phyloP scores from a whole-genome alignment of 2,113 vertebrate species.

The Poeciliopsis prolifica region DNA sequence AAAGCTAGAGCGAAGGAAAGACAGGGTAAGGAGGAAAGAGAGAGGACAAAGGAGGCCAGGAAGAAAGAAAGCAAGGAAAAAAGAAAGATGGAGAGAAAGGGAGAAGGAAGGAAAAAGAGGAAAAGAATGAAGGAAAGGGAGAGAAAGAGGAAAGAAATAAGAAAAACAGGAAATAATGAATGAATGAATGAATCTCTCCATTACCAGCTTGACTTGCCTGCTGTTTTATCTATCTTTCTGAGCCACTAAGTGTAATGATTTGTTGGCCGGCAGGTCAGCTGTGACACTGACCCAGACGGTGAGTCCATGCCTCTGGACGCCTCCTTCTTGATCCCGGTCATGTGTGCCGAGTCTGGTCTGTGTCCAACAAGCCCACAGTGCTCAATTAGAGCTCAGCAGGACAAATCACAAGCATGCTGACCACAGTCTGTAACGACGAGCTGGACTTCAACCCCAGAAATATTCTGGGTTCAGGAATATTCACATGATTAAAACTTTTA shows the following conservation, averaged over 20 bases:
- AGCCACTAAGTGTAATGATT: neutral
- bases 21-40: no score
- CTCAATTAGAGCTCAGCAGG: slow-evolving; percentile 44
- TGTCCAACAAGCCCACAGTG: slow-evolving; percentile 72
- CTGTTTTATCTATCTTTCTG: neutral
- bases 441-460: neutral
- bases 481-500: neutral
- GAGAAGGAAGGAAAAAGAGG: no score
- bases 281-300: slow-evolving; percentile 65
- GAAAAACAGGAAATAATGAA: no score
- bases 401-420: slow-evolving; percentile 51
- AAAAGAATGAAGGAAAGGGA: no score
- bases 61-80: no score
- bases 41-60: no score
- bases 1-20: no score
- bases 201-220: neutral
- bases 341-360: slow-evolving; percentile 67
- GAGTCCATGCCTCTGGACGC: slow-evolving; percentile 75
- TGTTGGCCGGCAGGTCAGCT: slow-evolving; percentile 66
- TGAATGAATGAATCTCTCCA: no score
- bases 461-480: neutral
- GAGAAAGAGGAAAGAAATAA: no score
- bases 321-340: slow-evolving; percentile 74
- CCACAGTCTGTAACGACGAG: neutral
- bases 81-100: no score